These are phyloP conservation scores for Xenops minutus DNA, from an alignment of 2,797 vertebrate genomes.

Conservation along the genomic window DNA sequence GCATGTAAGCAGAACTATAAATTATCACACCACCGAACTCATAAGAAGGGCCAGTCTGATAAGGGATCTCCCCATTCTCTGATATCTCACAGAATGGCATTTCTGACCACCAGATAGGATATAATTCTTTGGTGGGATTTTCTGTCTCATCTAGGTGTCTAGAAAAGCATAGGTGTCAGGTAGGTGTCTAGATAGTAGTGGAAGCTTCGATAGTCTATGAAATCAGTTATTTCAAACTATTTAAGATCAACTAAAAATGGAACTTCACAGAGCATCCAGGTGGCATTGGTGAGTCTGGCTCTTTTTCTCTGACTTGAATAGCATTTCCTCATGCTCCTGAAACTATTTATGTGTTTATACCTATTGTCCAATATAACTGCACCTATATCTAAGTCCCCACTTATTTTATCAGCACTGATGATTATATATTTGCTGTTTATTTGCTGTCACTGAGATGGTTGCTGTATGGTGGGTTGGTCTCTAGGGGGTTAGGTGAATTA, in stretches of 20 bases:
- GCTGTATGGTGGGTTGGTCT: not conserved
- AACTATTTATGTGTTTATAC: not conserved
- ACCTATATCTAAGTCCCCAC: not conserved
- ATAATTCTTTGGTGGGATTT: not conserved
- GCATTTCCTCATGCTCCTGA: not conserved
- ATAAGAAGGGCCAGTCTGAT: not conserved
- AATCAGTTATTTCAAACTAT: not conserved
- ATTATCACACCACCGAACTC: rapidly evolving
- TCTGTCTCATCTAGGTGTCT: not conserved
- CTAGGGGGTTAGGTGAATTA: not conserved
- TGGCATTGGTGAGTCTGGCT: not conserved
- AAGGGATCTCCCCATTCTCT: not conserved
- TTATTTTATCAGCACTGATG: not conserved
- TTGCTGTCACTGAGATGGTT: not conserved
- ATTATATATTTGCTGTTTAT: not conserved
- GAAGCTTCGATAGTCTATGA: not conserved
- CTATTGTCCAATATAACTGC: not conserved
- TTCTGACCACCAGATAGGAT: not conserved
- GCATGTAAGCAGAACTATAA: not conserved
- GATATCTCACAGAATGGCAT: not conserved
- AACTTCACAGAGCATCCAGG: not conserved
- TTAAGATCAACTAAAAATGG: not conserved
- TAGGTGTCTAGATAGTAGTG: not conserved
- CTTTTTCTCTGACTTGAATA: not conserved
- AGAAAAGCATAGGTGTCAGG: not conserved